Conservation (phyloP, 2,113 vertebrate species). For the Menidia beryllina region DNA sequence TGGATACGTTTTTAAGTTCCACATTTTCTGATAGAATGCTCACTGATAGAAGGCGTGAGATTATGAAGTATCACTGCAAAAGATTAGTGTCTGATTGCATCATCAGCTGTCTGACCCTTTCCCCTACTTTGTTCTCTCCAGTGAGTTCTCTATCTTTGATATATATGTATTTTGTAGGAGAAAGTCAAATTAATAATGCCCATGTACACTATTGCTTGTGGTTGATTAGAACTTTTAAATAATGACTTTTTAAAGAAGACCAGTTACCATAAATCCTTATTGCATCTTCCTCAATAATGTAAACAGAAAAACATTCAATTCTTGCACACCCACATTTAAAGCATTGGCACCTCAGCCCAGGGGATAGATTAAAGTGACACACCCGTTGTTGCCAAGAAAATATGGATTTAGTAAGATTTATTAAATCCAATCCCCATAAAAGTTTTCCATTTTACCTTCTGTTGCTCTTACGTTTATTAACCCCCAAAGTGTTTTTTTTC, state of each 20-base stretch:
- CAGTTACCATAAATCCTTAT: constrained; percentile 7
- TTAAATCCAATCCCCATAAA: constrained; percentile 54
- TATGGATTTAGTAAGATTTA: constrained; percentile 63
- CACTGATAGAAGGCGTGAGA: no score
- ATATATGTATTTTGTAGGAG: no score
- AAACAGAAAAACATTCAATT: constrained; percentile 23
- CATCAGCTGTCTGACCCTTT: no score
- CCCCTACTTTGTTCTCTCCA: no score
- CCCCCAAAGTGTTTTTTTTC: constrained; percentile 18
- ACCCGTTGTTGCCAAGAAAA: constrained; percentile 40
- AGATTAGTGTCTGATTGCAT: no score
- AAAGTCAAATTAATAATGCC: no score
- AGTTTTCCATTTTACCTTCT: constrained; percentile 23
- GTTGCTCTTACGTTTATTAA: constrained; percentile 27
- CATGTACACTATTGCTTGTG: no score
- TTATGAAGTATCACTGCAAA: no score
- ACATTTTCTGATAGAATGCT: no score
- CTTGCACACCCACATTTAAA: constrained; percentile 7
- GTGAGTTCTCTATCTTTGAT: no score
- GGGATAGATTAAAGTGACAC: constrained; percentile 55
- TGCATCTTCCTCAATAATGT: neutral
- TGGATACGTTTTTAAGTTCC: no score
- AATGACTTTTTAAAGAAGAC: neutral
- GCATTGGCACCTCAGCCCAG: constrained; percentile 32
- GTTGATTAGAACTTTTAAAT: no score